phyloP scores from a whole-genome alignment of 1,140 invertebrate species.

The Drosophila yakuba region DNA sequence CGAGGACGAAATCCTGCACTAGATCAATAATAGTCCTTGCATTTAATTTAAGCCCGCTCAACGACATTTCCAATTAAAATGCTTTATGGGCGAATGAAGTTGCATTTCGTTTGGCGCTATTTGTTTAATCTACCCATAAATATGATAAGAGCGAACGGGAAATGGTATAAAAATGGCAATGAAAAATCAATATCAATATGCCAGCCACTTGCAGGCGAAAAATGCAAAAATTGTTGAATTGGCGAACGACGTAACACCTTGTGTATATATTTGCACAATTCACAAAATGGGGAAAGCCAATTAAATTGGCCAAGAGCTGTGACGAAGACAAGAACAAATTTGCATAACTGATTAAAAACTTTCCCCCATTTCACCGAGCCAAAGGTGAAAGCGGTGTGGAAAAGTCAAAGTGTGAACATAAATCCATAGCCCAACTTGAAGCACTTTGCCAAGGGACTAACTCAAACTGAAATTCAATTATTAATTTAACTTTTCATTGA shows the following conservation, averaged over 20 bases:
- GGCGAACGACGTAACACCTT: conserved; percentile 3
- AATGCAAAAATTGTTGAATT: conserved; percentile 15
- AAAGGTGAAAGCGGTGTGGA: conserved; percentile 14
- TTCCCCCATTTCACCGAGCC: conserved; percentile 45
- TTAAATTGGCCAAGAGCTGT: conserved; percentile 25
- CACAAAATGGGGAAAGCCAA: conserved; percentile 57
- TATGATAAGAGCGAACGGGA: conserved; percentile 5
- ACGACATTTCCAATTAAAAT: conserved; percentile 39
- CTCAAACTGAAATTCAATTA: conserved; percentile 63
- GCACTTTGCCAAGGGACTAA: conserved; percentile 25
- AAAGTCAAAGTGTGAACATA: conserved; percentile 57
- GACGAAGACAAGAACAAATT: conserved; percentile 67
- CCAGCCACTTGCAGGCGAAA: conserved; percentile 29
- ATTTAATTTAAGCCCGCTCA: neutral
- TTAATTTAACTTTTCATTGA: conserved; percentile 64
- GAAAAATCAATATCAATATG: conserved; percentile 51
- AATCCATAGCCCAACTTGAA: conserved; percentile 42
- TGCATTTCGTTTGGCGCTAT: neutral
- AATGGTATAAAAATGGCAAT: conserved; percentile 17
- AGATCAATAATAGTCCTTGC: conserved; percentile 18
- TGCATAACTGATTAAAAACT: conserved; percentile 82
- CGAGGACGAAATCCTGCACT: neutral
- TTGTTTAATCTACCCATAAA: conserved; percentile 8
- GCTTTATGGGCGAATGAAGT: neutral
- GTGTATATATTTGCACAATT: conserved; percentile 44